These are phyloP conservation scores for Turdus rufiventris DNA, from an alignment of 2,113 vertebrate species.

Conservation along the genomic window DNA sequence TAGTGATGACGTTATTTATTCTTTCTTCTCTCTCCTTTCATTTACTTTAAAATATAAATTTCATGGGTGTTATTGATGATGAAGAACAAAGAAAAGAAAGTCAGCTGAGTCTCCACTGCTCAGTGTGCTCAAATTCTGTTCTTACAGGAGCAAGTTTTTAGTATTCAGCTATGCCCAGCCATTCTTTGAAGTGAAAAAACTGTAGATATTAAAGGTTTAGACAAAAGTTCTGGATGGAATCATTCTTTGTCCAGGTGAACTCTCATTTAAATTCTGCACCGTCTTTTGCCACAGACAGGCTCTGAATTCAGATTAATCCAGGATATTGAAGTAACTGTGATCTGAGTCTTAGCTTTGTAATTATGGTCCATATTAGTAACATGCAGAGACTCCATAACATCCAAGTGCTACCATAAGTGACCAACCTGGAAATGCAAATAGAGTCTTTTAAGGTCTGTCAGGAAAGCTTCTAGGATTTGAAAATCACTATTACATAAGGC, in stretches of 20 bases:
- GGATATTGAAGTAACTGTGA: neutral
- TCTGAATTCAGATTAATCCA: neutral
- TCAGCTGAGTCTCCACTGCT: neutral
- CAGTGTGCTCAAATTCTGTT: neutral
- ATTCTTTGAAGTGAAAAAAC: neutral
- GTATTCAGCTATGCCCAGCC: neutral
- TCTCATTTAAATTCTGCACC: neutral
- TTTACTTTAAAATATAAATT: slow-evolving; percentile 54
- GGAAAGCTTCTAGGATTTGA: neutral
- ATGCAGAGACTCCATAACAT: neutral
- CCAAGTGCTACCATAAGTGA: neutral
- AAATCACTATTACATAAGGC: neutral
- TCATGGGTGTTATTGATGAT: neutral
- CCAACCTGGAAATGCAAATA: neutral
- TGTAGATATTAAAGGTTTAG: neutral
- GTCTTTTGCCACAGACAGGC: neutral
- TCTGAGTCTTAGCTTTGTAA: neutral
- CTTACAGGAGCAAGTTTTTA: neutral
- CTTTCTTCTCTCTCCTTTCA: slow-evolving; percentile 31
- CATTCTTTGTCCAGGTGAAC: neutral
- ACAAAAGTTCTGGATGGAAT: neutral
- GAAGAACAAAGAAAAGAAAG: neutral
- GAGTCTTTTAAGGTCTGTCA: neutral
- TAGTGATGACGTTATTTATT: slow-evolving; percentile 20
- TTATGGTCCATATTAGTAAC: neutral